Evolutionary conservation across 2,888 invertebrate species (phyloP).

Genomic region (Metopia argyrocephala): DNA sequence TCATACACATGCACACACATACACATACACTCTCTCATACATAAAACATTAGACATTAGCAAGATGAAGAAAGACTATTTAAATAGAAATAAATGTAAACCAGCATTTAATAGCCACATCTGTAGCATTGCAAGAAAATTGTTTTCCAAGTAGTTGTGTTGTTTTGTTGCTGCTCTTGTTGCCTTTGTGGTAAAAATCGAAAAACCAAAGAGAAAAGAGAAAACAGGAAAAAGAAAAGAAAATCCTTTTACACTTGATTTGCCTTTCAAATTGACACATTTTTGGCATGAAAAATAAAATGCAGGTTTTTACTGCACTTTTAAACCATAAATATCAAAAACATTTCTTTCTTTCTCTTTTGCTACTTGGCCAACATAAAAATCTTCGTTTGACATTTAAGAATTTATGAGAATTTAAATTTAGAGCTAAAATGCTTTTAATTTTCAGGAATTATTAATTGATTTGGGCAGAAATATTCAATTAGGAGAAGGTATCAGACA

Average conservation of each 20-base stretch:
- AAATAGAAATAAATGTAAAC: not conserved
- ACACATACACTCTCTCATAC: not conserved
- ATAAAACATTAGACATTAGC: not conserved
- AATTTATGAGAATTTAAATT: not conserved
- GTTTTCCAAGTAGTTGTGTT: not conserved
- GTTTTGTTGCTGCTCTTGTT: constrained; percentile 11
- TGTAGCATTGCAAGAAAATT: not conserved
- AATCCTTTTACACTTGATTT: constrained; percentile 57
- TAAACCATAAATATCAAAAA: constrained; percentile 24
- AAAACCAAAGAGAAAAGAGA: not conserved
- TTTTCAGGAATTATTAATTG: not conserved
- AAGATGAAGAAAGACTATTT: not conserved
- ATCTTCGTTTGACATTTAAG: not conserved
- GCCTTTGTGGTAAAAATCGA: constrained; percentile 41
- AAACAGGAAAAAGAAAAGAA: not conserved
- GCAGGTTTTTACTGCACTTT: constrained; percentile 32
- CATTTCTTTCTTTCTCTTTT: not conserved
- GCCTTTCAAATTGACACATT: constrained; percentile 60
- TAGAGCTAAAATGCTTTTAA: not conserved
- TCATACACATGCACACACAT: not conserved
- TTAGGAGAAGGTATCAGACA: not conserved
- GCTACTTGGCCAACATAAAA: not conserved
- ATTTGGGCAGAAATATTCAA: not conserved
- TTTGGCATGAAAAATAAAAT: constrained; percentile 31
- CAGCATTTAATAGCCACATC: constrained; percentile 25